phyloP scores from a whole-genome alignment of 1,140 invertebrate genomes.

The Spodoptera litura region DNA sequence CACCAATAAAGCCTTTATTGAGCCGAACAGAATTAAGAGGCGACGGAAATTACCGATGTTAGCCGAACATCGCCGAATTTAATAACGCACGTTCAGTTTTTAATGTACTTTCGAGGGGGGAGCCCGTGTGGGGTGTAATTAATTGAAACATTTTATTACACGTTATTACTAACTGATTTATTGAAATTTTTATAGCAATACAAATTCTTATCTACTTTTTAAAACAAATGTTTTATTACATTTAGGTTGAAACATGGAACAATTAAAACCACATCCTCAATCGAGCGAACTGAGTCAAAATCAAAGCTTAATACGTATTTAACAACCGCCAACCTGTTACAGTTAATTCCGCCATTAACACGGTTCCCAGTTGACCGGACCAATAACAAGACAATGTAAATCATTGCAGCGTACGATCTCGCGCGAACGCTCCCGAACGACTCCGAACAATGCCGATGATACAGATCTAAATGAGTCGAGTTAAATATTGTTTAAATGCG shows the following conservation, averaged over 20 bases:
- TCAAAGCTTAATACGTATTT: conserved; percentile 24
- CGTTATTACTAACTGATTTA: conserved; percentile 39
- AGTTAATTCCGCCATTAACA: conserved; percentile 33
- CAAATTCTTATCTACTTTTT: no score
- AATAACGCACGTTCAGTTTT: conserved; percentile 51
- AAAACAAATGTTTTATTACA: no score
- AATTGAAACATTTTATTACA: conserved; percentile 49
- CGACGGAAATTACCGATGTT: conserved; percentile 53
- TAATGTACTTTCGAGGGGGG: conserved; percentile 40
- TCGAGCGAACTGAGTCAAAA: neutral
- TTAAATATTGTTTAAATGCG: conserved; percentile 53
- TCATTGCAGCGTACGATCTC: conserved; percentile 40
- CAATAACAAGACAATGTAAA: conserved; percentile 46
- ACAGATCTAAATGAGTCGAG: conserved; percentile 56
- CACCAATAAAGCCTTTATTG: conserved; percentile 62
- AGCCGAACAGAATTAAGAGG: conserved; percentile 52
- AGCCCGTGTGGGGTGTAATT: conserved; percentile 36
- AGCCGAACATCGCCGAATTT: conserved; percentile 50
- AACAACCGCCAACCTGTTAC: conserved; percentile 32
- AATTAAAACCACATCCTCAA: neutral
- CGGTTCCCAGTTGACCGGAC: conserved; percentile 42
- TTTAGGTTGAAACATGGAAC: no score
- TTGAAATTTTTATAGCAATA: neutral
- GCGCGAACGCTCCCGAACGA: conserved; percentile 41
- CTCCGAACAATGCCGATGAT: conserved; percentile 55